phyloP scores from a whole-genome alignment of 2,113 vertebrate genomes.

The Sapajus apella region DNA sequence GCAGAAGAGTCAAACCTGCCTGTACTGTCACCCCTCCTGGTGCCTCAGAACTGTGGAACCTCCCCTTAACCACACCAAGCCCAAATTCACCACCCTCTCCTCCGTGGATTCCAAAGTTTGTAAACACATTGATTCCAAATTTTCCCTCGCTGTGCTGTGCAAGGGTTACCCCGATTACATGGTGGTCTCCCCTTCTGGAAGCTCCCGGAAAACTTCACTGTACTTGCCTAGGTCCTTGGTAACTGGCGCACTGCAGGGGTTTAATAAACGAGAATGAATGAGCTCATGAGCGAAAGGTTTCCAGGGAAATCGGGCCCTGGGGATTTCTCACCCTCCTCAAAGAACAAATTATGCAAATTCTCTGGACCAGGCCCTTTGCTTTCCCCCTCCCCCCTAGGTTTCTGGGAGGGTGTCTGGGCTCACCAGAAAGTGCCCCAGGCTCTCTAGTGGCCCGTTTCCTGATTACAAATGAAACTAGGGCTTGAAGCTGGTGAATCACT shows the following conservation, averaged over 20 bases:
- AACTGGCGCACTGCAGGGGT: accelerated
- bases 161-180: accelerated
- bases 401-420: conserved; percentile 40
- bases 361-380: not conserved
- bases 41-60: not conserved
- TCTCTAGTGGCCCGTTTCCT: conserved; percentile 31
- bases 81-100: not conserved
- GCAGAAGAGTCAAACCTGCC: not conserved
- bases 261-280: not conserved
- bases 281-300: not conserved
- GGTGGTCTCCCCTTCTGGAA: not conserved
- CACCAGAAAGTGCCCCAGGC: conserved; percentile 67
- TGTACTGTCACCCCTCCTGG: not conserved
- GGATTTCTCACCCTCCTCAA: not conserved
- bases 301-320: not conserved
- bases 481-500: conserved; percentile 66
- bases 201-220: not conserved
- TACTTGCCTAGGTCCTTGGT: not conserved
- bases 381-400: not conserved
- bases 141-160: not conserved
- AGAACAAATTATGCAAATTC: conserved; percentile 42
- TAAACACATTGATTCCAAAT: not conserved
- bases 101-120: not conserved
- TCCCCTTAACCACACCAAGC: not conserved
- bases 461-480: conserved; percentile 63